Evolutionary conservation across 2,888 invertebrate species (phyloP), one percentile per base, ranked within the genome.

Genomic region (Tribolium freemani): DNA sequence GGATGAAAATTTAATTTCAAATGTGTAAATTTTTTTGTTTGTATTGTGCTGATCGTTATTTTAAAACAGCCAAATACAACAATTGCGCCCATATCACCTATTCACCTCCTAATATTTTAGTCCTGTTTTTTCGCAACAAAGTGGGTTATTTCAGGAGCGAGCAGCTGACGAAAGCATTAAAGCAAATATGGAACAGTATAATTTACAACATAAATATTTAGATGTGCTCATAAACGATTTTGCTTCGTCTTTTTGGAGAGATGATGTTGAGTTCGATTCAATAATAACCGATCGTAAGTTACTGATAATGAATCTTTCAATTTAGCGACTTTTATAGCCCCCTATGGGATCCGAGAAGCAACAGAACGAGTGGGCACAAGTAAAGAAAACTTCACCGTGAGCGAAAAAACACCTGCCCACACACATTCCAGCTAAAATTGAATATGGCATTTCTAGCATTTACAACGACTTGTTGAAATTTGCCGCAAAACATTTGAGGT

Each of bases 301-400:
- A 50, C 26, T 30, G 2, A 13, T 26, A 26, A 26, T 26, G 26
- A 26, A 26, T 26, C 26, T 26, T 26, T 26, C 26, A 26, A 26
- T 26, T 26, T 26, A 26, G 5, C 3, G 5, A 8, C 9, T 66
- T 77, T 83, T 88, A 1, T 83, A 98, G 98, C 99, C 16, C 99
- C 99, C 0, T 99, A 99, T 88, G 99, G 99, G 30, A 96, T 99
- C 21, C 88, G 99, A 74, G 99, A 99, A 88, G 91, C 97, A 0
- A 95, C 96, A 0, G 95, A 95, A 86, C 93, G 93, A 84, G 91
- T 97, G 51, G 97, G 96, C 26, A 91, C 93, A 4, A 83, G 79
- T 45, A 88, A 89, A 76, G 87, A 88, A 46, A 89, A 90, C 80
- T 91, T 90, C 78, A 88, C 88, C 1, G 89, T 94, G 8, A 89